Evolutionary conservation across 1,140 invertebrate species (phyloP).

Genomic region (Ceratitis capitata): DNA sequence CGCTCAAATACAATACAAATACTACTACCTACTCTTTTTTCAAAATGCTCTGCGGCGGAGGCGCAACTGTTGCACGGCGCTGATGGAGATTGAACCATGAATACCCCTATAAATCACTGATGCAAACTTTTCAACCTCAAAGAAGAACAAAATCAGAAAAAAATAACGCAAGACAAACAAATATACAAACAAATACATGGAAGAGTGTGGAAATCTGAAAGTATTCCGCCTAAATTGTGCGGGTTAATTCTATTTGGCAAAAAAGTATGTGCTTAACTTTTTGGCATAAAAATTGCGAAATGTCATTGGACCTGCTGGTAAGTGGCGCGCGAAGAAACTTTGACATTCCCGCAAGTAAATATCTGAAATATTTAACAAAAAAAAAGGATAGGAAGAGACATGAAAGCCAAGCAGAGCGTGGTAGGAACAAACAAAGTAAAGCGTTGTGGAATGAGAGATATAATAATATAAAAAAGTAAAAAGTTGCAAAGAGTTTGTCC

Average conservation of each 20-base stretch:
- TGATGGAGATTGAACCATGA: conserved; percentile 16
- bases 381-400: not conserved
- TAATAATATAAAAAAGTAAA: not conserved
- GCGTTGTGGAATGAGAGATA: not conserved
- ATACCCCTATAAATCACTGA: conserved; percentile 30
- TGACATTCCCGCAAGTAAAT: not conserved
- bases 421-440: not conserved
- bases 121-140: conserved; percentile 28
- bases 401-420: not conserved
- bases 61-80: not conserved
- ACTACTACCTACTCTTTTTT: too few relatives aligned
- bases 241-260: conserved; percentile 19
- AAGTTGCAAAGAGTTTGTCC: not conserved
- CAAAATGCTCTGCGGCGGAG: not conserved
- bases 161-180: not conserved
- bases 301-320: not conserved
- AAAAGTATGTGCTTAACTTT: conserved; percentile 26
- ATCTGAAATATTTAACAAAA: not conserved
- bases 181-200: not conserved
- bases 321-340: not conserved
- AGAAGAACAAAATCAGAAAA: not conserved
- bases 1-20: not conserved
- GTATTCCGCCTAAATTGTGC: not conserved
- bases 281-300: conserved; percentile 12
- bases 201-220: not conserved